A percentile compares a stretch with the other conserved stretches of the same genome.
Evolutionary conservation across 23 tunicate species (phyloP).

Genomic region (Oikopleura vanhoeffeni): DNA sequence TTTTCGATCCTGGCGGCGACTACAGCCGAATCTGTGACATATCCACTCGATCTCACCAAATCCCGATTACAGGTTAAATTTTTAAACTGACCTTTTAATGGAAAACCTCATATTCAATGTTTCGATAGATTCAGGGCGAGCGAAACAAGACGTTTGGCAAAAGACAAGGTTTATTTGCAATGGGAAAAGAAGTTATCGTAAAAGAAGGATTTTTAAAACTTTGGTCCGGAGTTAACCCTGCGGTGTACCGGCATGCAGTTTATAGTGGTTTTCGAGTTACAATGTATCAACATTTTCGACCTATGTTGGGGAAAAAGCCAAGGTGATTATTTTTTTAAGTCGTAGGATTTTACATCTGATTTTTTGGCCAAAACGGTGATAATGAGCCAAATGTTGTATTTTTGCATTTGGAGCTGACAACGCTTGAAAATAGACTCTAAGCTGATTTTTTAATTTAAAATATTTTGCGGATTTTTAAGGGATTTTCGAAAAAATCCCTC

Average conservation of each 20-base stretch:
- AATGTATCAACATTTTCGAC: background rate
- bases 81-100: no score
- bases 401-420: no score
- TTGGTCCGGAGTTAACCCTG: background rate
- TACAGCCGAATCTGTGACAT: background rate
- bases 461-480: no score
- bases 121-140: background rate
- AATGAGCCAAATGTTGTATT: no score
- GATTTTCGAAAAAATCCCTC: no score
- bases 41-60: background rate
- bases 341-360: no score
- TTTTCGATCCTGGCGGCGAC: no score
- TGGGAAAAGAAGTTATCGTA: conserved; percentile 45
- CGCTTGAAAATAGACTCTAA: no score
- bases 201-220: background rate
- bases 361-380: no score
- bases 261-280: background rate
- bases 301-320: background rate
- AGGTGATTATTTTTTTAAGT: no score
- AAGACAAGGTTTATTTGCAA: conserved; percentile 28
- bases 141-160: background rate
- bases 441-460: no score
- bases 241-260: background rate
- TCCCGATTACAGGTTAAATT: background rate
- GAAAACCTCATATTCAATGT: no score